Evolutionary conservation across 2,113 vertebrate genomes (phyloP).

Genomic region (Pagrus major): DNA sequence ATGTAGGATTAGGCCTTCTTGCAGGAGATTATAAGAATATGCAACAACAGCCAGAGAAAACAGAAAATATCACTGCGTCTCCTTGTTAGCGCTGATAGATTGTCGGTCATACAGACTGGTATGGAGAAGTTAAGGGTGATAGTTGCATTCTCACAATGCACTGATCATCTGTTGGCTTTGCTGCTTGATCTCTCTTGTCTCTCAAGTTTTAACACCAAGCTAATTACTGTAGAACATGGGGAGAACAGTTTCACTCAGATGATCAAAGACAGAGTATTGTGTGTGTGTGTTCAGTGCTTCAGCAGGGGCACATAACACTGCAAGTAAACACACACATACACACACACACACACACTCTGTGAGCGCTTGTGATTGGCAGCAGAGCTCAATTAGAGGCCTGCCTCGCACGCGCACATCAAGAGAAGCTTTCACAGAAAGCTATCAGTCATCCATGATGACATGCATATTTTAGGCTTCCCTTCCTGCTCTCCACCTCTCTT

Average conservation of each 20-base stretch:
- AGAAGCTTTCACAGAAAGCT: slow-evolving; percentile 69
- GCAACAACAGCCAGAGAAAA: neutral
- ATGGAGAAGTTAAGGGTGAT: slow-evolving; percentile 42
- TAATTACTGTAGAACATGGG: slow-evolving; percentile 67
- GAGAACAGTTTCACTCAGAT: slow-evolving; percentile 65
- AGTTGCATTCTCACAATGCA: slow-evolving; percentile 33
- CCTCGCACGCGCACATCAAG: slow-evolving; percentile 58
- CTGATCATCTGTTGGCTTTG: slow-evolving; percentile 51
- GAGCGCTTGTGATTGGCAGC: slow-evolving; percentile 70
- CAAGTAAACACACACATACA: slow-evolving; percentile 47
- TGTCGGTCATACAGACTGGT: slow-evolving; percentile 6
- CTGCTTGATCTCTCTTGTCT: slow-evolving; percentile 65
- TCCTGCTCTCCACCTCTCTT: slow-evolving; percentile 40
- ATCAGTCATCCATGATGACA: slow-evolving; percentile 78
- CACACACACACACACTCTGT: slow-evolving; percentile 13
- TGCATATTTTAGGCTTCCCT: slow-evolving; percentile 73
- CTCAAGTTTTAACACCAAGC: slow-evolving; percentile 60
- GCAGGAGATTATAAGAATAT: neutral
- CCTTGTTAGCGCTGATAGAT: neutral
- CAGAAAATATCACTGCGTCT: neutral
- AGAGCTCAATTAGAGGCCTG: slow-evolving; percentile 73
- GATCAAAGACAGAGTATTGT: slow-evolving; percentile 67
- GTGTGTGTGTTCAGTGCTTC: slow-evolving; percentile 34
- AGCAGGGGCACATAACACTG: slow-evolving; percentile 34
- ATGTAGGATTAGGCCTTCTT: neutral